These are phyloP conservation scores for human (Homo sapiens) DNA, from an alignment of 2,113 vertebrate genomes.

Conservation along the genomic window GRCh38 chr9:8575001-8575500, in stretches of 20 bases:
- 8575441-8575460: neutral
- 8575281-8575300: constrained; percentile 55
- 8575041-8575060: neutral
- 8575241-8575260: neutral
- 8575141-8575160: constrained; percentile 30
- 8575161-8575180: constrained; percentile 17
- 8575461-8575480: neutral
- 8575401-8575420: neutral
- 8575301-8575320: neutral
- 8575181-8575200: neutral
- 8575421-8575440: neutral
- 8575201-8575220: constrained; percentile 35
- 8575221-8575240: neutral
- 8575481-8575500: constrained; percentile 49
- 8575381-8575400: neutral
- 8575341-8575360: neutral
- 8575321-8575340: constrained; percentile 15
- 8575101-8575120: constrained; percentile 21
- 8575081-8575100: neutral
- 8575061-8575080: neutral
- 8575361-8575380: neutral
- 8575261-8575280: constrained; percentile 59
- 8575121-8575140: neutral
- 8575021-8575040: neutral
- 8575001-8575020: neutral